Evolutionary conservation across 2,888 invertebrate genomes (phyloP), one percentile per base, ranked within the genome.

Genomic region (Drosophila demipolita): DNA sequence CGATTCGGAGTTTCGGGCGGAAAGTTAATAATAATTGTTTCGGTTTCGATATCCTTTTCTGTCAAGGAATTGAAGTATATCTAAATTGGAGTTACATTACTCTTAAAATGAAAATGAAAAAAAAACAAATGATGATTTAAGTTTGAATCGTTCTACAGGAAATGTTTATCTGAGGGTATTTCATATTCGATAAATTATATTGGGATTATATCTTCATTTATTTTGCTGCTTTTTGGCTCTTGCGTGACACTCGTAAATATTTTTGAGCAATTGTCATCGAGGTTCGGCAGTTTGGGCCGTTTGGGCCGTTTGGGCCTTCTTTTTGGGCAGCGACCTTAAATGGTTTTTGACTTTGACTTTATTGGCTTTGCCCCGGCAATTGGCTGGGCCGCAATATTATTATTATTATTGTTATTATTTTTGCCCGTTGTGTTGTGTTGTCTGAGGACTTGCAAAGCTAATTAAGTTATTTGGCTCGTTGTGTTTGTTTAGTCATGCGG

Each of bases 301-400:
- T n/a, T 1, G 42, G 36, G 48, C 70, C 64, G 52, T 61, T 70
- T 48, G 45, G 57, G 32, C 50, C 61, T 57, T 36, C 26, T 12
- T 61, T 55, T 60, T 40, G 45, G 66, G 71, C 65, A 74, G 64
- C 80, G 85, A 90, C 85, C 85, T 85, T 90, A 85, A 85, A 88
- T 78, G 72, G 72, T 82, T 85, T 89, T 83, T 87, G 84, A 87
- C 88, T 89, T 85, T 89, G 90, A 89, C 72, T 89, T 73, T 61
- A 69, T 69, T 69, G 83, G 72, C 50, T 72, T 73, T 77, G 66
- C 54, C 52, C 66, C 66, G 59, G 49, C 82, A 70, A 68, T 75
- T 70, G 66, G 57, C 73, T 23, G 45, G 45, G 26, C 66, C 70
- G 68, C 62, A 61, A 68, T 66, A 66, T 66, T 66, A 68, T 38